A percentile compares a stretch with the other conserved stretches of the same genome.
Conservation (phyloP, 2,888 invertebrate genomes). For the Agrotis segetum region DNA sequence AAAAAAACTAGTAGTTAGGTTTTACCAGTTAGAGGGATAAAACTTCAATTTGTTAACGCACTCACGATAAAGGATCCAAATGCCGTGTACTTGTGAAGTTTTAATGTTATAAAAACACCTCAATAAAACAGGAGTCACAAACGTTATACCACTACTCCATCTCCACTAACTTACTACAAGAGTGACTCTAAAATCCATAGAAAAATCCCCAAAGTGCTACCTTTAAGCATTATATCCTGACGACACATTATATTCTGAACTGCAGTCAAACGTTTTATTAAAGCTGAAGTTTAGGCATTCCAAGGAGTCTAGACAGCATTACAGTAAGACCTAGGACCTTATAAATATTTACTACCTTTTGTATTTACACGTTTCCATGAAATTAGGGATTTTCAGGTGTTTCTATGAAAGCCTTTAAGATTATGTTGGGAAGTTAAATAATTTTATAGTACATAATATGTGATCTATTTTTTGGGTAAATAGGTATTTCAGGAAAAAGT, state of each 20-base stretch:
- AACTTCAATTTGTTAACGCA: too few relatives aligned
- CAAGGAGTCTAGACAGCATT: constrained; percentile 57
- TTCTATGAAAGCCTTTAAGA: neutral
- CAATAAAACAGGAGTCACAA: neutral
- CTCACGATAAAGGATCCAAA: too few relatives aligned
- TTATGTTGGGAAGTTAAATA: neutral
- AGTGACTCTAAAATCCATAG: constrained; percentile 5
- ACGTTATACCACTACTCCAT: neutral
- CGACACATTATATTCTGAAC: constrained; percentile 38
- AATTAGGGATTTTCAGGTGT: constrained; percentile 12
- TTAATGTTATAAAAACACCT: neutral
- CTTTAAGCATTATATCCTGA: constrained; percentile 24
- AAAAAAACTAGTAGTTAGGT: too few relatives aligned
- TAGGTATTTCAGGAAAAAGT: neutral
- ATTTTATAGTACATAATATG: neutral
- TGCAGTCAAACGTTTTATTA: constrained; percentile 47
- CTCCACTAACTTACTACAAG: neutral
- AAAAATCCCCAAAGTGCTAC: constrained; percentile 12
- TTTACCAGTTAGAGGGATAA: too few relatives aligned
- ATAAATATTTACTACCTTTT: constrained; percentile 50
- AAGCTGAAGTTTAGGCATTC: constrained; percentile 47
- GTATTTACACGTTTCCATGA: constrained; percentile 6
- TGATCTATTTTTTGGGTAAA: neutral
- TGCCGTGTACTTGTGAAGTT: too few relatives aligned
- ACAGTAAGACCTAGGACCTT: constrained; percentile 42